Conservation (phyloP, 2,888 invertebrate species). For the Bedellia somnulentella region DNA sequence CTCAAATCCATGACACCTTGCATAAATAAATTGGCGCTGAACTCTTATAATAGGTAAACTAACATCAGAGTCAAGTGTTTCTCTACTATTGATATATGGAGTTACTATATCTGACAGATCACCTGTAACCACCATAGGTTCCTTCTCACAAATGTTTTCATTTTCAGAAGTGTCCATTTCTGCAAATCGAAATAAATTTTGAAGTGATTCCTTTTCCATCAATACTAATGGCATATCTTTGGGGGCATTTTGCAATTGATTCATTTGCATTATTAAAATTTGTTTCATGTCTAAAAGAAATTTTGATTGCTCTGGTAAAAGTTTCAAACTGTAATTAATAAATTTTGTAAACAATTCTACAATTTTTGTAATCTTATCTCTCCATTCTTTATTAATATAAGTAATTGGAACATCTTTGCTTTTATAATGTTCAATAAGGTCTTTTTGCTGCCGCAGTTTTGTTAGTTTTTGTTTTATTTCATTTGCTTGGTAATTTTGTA, state of each 20-base stretch:
- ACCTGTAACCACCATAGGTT: constrained; percentile 34
- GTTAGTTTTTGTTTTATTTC: constrained; percentile 25
- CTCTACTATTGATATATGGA: constrained; percentile 29
- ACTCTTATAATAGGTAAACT: constrained; percentile 31
- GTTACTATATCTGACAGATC: constrained; percentile 22
- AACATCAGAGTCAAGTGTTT: constrained; percentile 30
- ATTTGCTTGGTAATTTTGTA: constrained; percentile 27
- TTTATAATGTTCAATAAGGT: constrained; percentile 21
- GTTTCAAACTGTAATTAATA: constrained; percentile 36
- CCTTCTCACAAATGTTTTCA: constrained; percentile 22
- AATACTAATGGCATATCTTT: constrained; percentile 20
- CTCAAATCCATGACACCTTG: constrained; percentile 38
- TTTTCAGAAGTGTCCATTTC: constrained; percentile 10
- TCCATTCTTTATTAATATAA: constrained; percentile 35
- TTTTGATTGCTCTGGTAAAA: constrained; percentile 41
- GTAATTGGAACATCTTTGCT: constrained; percentile 20
- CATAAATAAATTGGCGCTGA: constrained; percentile 34
- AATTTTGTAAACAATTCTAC: constrained; percentile 40
- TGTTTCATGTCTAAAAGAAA: constrained; percentile 45
- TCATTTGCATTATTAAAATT: constrained; percentile 40
- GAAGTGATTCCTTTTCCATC: constrained; percentile 18
- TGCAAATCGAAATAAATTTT: constrained; percentile 26
- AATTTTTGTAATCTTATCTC: constrained; percentile 38
- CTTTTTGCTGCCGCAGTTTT: constrained; percentile 26
- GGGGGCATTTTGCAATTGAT: constrained; percentile 36